phyloP scores from a whole-genome alignment of 2,888 invertebrate species.

The Lacanobia oleracea region DNA sequence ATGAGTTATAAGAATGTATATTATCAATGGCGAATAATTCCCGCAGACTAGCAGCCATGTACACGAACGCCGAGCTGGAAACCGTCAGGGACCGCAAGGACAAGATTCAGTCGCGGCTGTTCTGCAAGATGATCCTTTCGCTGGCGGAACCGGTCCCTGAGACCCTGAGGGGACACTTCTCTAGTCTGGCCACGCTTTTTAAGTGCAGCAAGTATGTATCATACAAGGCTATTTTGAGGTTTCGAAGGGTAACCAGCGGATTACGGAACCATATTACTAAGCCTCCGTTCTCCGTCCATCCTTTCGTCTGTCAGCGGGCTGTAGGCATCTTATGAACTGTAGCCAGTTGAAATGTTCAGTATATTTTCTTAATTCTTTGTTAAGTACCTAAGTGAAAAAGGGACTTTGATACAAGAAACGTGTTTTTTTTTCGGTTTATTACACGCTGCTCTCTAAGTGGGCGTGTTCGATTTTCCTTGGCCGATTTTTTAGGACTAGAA shows the following conservation, averaged over 20 bases:
- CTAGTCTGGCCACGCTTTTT: conserved; percentile 94
- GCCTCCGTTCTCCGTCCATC: neutral
- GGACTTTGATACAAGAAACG: no score
- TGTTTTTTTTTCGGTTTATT: no score
- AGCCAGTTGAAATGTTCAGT: neutral
- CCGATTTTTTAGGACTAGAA: no score
- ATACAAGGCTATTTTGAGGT: neutral
- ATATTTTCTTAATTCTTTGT: no score
- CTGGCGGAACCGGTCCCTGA: conserved; percentile 94
- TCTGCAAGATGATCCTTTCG: conserved; percentile 95
- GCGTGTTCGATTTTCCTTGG: no score
- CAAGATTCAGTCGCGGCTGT: conserved; percentile 96
- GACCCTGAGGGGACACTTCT: conserved; percentile 94
- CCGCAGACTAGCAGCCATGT: conserved; percentile 95
- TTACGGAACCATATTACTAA: neutral
- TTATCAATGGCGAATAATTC: neutral
- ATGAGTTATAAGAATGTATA: neutral
- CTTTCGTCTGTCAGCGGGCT: neutral
- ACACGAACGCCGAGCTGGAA: conserved; percentile 97
- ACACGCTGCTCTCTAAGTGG: no score
- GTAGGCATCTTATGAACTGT: neutral
- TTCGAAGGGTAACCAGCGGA: neutral
- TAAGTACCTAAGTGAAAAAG: no score
- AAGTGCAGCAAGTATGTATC: conserved; percentile 91
- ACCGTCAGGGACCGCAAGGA: conserved; percentile 96